Evolutionary conservation across 2,797 vertebrate species (phyloP), one percentile per base, ranked within the genome.

Genomic region (Halcyon leucocephala): DNA sequence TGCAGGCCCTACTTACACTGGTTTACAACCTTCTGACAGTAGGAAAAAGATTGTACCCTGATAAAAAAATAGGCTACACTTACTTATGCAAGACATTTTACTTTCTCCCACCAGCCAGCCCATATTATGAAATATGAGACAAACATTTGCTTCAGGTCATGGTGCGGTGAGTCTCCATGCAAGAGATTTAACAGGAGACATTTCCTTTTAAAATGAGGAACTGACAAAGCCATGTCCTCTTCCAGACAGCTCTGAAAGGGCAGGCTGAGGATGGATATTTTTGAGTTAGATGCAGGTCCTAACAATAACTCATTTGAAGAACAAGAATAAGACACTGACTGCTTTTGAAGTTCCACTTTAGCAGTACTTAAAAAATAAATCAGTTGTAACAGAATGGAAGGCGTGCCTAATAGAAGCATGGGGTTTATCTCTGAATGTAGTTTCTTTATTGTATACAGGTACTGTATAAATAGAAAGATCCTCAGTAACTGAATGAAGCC

Each of bases 171-270:
- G 54, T 39, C 2, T 4, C 64, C 37, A 41, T 2, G 28, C 37
- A 20, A 49, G 52, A n/a, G 20, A 78, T 49, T 73, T 42, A 70
- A 82, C 20, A 70, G 12, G 46, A 82, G 54, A 62, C 3, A 33
- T 31, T 82, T 77, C n/a, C 25, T 31, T 93, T 71, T 35, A 12
- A 85, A 94, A 86, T 4, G 12, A 82, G 31, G 48, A 85, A 39
- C 28, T 25, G 55, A 33, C 29, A 71, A 74, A 87, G 44, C 24
- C 41, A n/a, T 4, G 31, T 31, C 25, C 24, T 37, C 21, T 57
- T 58, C 35, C 2, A 11, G n/a, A 64, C 48, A 67, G 26, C 31
- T 85, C 28, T 55, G 49, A 39, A 65, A 72, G 4, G 2, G 17
- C 35, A 61, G 42, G 37, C 33, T 54, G 58, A 60, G 21, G 29